These are phyloP conservation scores for Regulus satrapa DNA, from an alignment of 2,113 vertebrate genomes.

Conservation along the genomic window DNA sequence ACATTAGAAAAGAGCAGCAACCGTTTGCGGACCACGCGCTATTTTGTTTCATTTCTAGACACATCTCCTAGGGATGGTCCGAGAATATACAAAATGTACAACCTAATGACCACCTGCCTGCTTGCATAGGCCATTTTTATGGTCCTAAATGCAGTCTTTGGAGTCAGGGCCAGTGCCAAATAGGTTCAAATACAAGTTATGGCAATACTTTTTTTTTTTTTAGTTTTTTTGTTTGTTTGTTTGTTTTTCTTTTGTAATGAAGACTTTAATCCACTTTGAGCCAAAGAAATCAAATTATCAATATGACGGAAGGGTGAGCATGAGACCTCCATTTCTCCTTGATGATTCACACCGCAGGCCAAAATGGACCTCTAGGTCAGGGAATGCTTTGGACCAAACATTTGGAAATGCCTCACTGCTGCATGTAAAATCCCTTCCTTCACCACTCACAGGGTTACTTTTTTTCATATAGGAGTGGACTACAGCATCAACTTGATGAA, in stretches of 20 bases:
- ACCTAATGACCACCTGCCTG: slow-evolving; percentile 75
- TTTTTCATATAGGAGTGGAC: slow-evolving; percentile 42
- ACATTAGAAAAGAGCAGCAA: slow-evolving; percentile 73
- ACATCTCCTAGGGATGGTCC: slow-evolving; percentile 75
- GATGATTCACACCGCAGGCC: slow-evolving; percentile 44
- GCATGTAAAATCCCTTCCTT: slow-evolving; percentile 59
- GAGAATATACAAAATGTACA: slow-evolving; percentile 82
- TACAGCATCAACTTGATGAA: slow-evolving; percentile 45
- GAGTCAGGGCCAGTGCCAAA: slow-evolving; percentile 76
- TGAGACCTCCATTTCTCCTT: slow-evolving; percentile 61
- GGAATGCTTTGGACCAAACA: slow-evolving; percentile 7
- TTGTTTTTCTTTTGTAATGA: slow-evolving; percentile 44
- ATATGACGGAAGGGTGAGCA: slow-evolving; percentile 47
- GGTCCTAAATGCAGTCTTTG: slow-evolving; percentile 82
- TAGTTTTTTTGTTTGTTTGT: too few relatives aligned
- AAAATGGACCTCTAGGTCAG: slow-evolving; percentile 49
- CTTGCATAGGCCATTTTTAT: slow-evolving; percentile 73
- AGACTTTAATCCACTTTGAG: slow-evolving; percentile 61
- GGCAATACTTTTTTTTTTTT: background rate
- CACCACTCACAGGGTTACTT: background rate
- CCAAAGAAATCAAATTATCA: slow-evolving; percentile 47
- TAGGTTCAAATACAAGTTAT: slow-evolving; percentile 69
- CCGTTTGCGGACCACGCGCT: slow-evolving; percentile 67
- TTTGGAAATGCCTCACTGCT: slow-evolving; percentile 58
- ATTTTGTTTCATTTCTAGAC: slow-evolving; percentile 71